phyloP scores from a whole-genome alignment of 2,113 vertebrate genomes.

The Balaeniceps rex region DNA sequence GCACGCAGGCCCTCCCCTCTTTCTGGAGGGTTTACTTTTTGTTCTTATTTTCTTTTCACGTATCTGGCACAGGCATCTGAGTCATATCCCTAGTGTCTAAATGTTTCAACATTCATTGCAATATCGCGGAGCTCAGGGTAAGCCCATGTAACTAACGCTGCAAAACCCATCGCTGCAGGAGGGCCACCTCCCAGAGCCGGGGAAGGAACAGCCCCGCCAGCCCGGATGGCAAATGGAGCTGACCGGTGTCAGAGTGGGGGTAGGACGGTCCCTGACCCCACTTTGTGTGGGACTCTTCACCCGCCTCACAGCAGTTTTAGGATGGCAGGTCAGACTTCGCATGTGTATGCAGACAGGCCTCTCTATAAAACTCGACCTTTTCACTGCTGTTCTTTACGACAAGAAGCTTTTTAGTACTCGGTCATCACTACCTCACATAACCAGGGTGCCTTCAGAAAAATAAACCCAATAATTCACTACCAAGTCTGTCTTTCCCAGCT shows the following conservation, averaged over 20 bases:
- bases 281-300: neutral
- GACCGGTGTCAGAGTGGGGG: neutral
- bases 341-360: neutral
- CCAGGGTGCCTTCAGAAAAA: neutral
- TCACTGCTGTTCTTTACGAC: neutral
- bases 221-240: neutral
- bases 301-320: neutral
- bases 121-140: neutral
- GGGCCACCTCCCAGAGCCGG: rapidly evolving
- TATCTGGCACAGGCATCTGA: neutral
- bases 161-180: neutral
- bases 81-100: neutral
- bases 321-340: neutral
- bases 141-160: neutral
- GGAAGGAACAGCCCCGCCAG: rapidly evolving
- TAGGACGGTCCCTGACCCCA: neutral
- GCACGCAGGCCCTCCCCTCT: neutral
- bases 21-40: neutral
- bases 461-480: neutral
- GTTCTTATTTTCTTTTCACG: neutral
- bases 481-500: neutral
- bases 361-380: neutral
- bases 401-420: neutral
- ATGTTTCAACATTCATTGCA: neutral
- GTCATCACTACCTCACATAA: neutral